phyloP scores from a whole-genome alignment of 2,113 vertebrate genomes.

The Martes martes region DNA sequence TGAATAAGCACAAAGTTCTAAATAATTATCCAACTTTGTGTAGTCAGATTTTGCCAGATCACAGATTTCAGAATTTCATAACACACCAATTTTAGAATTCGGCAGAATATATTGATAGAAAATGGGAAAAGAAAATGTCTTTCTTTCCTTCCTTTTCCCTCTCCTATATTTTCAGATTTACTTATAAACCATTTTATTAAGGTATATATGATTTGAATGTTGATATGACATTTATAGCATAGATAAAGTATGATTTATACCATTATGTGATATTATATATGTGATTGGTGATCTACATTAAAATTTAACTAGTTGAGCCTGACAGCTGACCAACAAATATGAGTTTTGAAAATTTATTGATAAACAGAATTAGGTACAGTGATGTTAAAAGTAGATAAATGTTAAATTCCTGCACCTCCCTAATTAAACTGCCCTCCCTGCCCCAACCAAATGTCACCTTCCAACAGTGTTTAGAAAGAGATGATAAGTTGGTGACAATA shows the following conservation, averaged over 20 bases:
- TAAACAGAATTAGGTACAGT: background rate
- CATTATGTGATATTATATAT: background rate
- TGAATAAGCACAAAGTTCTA: background rate
- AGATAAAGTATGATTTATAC: background rate
- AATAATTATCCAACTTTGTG: constrained; percentile 37
- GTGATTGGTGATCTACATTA: background rate
- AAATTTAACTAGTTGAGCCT: background rate
- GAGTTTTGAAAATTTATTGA: background rate
- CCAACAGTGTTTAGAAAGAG: background rate
- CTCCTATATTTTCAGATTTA: background rate
- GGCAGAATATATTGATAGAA: background rate
- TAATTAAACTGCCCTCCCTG: background rate
- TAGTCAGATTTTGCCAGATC: constrained; percentile 16
- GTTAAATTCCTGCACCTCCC: background rate
- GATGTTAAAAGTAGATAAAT: background rate
- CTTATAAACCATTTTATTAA: constrained; percentile 18
- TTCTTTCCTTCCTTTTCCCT: background rate
- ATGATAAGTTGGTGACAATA: background rate
- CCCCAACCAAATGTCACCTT: background rate
- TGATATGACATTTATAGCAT: background rate
- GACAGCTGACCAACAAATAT: background rate
- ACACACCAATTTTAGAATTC: constrained; percentile 25
- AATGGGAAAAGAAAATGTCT: background rate
- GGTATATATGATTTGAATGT: background rate
- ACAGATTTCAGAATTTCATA: constrained; percentile 38